These are phyloP conservation scores for Cavia porcellus DNA, from an alignment of 2,113 vertebrate species.

Conservation along the genomic window DNA sequence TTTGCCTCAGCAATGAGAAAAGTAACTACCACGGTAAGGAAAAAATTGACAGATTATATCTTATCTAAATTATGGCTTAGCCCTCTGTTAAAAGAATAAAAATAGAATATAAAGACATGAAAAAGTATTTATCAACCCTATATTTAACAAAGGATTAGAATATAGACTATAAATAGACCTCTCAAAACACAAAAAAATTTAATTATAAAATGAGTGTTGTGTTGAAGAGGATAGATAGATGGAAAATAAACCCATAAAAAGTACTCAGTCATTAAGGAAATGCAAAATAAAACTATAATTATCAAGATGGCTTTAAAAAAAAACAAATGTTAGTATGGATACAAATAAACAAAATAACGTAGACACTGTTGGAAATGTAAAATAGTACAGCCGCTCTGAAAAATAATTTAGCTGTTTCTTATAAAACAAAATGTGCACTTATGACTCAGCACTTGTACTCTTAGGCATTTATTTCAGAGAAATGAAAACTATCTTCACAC, in stretches of 20 bases:
- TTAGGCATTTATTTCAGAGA: background rate
- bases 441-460: background rate
- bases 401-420: background rate
- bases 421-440: background rate
- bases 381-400: background rate
- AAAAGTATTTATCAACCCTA: background rate
- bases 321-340: background rate
- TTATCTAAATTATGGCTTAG: background rate
- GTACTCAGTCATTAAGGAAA: background rate
- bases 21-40: background rate
- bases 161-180: constrained; percentile 1
- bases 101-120: background rate
- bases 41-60: background rate
- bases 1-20: background rate
- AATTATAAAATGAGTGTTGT: background rate
- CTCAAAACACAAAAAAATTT: background rate
- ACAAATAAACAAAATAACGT: background rate
- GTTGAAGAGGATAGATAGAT: background rate
- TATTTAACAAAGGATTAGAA: background rate
- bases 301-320: background rate
- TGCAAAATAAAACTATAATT: background rate
- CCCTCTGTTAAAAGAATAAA: background rate
- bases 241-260: background rate
- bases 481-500: background rate
- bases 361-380: background rate